A percentile compares a stretch with the other conserved stretches of the same genome.
These are phyloP conservation scores for Brienomyrus longianalis DNA, from an alignment of 2,113 vertebrate genomes.

Conservation along the genomic window DNA sequence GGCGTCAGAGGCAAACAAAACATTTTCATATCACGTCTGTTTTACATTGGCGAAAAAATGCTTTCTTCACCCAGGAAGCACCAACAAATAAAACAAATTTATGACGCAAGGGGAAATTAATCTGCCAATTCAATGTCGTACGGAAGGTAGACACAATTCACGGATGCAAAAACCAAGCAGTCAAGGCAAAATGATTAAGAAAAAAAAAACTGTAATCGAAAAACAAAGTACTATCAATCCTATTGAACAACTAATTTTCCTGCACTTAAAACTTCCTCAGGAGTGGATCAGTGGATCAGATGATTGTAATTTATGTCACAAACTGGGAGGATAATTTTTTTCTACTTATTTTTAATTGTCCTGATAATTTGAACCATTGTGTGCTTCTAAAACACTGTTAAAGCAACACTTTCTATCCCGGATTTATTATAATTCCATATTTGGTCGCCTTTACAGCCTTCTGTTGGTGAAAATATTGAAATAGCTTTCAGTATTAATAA, in stretches of 20 bases:
- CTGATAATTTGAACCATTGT: background rate
- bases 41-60: background rate
- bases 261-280: background rate
- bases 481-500: background rate
- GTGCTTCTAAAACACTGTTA: background rate
- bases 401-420: background rate
- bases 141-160: background rate
- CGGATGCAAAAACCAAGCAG: background rate
- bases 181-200: background rate
- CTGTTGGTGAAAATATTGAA: background rate
- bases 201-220: background rate
- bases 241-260: background rate
- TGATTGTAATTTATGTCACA: background rate
- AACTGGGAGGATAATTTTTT: background rate
- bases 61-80: background rate
- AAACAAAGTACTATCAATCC: background rate
- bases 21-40: background rate
- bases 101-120: background rate
- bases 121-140: background rate
- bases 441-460: background rate
- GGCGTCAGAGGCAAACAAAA: background rate
- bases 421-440: background rate
- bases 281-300: background rate
- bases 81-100: background rate
- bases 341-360: background rate